Percentiles rank a stretch among this genome's conserved stretches.
Evolutionary conservation across 2,797 vertebrate genomes (phyloP).

Genomic region (Parotocinclus haroldoi): DNA sequence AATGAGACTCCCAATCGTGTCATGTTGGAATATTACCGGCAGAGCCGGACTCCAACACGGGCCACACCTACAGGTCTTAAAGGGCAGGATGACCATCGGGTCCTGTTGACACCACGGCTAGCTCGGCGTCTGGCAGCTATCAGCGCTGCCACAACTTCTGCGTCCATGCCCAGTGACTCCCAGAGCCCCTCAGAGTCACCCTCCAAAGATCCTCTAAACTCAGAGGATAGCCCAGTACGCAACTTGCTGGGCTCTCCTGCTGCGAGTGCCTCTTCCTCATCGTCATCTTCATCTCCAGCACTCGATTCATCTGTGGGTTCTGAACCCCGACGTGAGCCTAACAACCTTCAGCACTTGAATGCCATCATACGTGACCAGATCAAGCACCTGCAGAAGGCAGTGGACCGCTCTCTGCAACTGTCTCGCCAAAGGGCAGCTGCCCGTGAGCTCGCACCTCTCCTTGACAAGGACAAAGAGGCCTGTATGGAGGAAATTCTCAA

Average conservation of each 20-base stretch:
- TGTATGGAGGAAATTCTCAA: slow-evolving; percentile 96
- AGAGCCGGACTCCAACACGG: slow-evolving; percentile 81
- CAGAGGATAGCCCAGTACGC: slow-evolving; percentile 70
- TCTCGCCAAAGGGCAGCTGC: slow-evolving; percentile 89
- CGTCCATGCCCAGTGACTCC: slow-evolving; percentile 62
- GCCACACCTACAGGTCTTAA: slow-evolving; percentile 55
- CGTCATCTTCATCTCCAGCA: slow-evolving; percentile 78
- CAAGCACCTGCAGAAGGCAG: slow-evolving; percentile 91
- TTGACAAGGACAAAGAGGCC: slow-evolving; percentile 92
- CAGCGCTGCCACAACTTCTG: slow-evolving; percentile 52
- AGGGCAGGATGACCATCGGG: slow-evolving; percentile 77
- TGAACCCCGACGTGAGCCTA: slow-evolving; percentile 90
- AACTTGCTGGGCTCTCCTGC: slow-evolving; percentile 60
- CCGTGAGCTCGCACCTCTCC: slow-evolving; percentile 82
- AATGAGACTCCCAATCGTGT: slow-evolving; percentile 94
- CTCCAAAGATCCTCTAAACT: slow-evolving; percentile 71
- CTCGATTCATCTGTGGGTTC: slow-evolving; percentile 73
- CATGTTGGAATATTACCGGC: slow-evolving; percentile 95
- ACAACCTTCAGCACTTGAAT: slow-evolving; percentile 96
- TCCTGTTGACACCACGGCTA: slow-evolving; percentile 72
- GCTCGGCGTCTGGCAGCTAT: slow-evolving; percentile 66
- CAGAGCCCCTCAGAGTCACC: slow-evolving; percentile 78
- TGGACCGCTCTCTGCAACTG: slow-evolving; percentile 88
- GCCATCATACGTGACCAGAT: slow-evolving; percentile 97
- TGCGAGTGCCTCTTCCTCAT: slow-evolving; percentile 76